A percentile compares a stretch with the other conserved stretches of the same genome.
Conservation (phyloP, 2,797 vertebrate species). For the Etheostoma nigrum region DNA sequence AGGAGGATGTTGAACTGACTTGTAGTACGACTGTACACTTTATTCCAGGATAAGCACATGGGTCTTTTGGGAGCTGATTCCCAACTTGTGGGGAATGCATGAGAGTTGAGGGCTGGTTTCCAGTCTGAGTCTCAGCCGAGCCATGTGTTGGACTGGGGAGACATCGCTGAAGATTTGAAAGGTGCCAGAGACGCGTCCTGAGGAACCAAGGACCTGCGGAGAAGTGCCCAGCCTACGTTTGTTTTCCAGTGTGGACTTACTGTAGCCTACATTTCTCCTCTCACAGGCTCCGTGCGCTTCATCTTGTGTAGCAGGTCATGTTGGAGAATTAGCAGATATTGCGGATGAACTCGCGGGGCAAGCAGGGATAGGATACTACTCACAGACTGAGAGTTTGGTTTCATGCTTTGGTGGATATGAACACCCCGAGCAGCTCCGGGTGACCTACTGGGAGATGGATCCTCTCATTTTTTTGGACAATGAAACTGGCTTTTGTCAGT, state of each 20-base stretch:
- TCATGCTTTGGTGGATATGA: constrained; percentile 67
- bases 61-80: constrained; percentile 50
- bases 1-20: constrained; percentile 72
- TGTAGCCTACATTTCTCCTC: not conserved
- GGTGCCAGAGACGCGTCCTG: constrained; percentile 68
- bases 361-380: constrained; percentile 40
- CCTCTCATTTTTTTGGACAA: constrained; percentile 79
- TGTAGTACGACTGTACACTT: constrained; percentile 69
- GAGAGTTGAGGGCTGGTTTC: constrained; percentile 37
- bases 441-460: constrained; percentile 78
- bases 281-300: constrained; percentile 9
- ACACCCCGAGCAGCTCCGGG: constrained; percentile 72
- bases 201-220: constrained; percentile 61
- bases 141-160: constrained; percentile 64
- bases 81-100: constrained; percentile 54
- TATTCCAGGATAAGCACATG: constrained; percentile 61
- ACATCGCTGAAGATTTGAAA: constrained; percentile 66
- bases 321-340: constrained; percentile 22
- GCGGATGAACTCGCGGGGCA: constrained; percentile 61
- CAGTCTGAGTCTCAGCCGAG: constrained; percentile 19
- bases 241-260: constrained; percentile 44
- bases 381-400: constrained; percentile 62
- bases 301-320: constrained; percentile 11
- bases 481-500: constrained; percentile 81
- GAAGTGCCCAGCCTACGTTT: constrained; percentile 26